Percentiles rank a stretch among this genome's conserved stretches.
Conservation (phyloP, 2,113 vertebrate species). For the Parotia lawesii region DNA sequence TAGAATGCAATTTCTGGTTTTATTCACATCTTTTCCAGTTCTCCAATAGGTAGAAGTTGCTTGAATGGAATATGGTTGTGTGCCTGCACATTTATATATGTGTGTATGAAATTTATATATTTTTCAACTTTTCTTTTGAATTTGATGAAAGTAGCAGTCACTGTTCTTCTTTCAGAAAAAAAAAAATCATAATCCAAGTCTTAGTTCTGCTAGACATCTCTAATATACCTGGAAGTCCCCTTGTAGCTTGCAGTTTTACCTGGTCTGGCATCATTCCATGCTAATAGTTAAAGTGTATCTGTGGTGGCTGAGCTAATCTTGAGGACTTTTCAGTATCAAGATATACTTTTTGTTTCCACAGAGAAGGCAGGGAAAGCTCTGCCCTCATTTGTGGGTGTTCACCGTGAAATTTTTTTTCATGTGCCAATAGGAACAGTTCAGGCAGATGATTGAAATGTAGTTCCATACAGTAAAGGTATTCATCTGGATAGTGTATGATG, state of each 20-base stretch:
- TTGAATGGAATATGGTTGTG: not conserved
- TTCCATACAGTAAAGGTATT: not conserved
- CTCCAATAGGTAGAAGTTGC: not conserved
- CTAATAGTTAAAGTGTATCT: not conserved
- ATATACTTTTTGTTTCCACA: not conserved
- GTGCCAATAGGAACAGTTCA: not conserved
- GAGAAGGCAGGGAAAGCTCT: not conserved
- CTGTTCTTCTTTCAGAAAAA: not conserved
- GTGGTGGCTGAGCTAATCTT: not conserved
- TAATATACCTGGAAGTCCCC: not conserved
- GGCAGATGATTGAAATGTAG: not conserved
- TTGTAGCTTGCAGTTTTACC: not conserved
- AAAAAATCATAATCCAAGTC: not conserved
- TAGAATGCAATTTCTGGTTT: not conserved
- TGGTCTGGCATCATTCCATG: not conserved
- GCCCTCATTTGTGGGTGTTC: not conserved
- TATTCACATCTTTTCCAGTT: not conserved
- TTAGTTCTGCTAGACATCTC: not conserved
- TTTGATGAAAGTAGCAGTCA: not conserved
- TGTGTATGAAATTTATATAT: rapidly evolving
- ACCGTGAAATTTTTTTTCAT: not conserved
- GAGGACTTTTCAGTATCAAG: not conserved
- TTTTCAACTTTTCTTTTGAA: not conserved
- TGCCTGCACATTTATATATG: not conserved
- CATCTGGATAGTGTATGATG: not conserved